Base-by-base conservation (phyloP, 2,113 vertebrate species). In the Spea multiplicata region DNA sequence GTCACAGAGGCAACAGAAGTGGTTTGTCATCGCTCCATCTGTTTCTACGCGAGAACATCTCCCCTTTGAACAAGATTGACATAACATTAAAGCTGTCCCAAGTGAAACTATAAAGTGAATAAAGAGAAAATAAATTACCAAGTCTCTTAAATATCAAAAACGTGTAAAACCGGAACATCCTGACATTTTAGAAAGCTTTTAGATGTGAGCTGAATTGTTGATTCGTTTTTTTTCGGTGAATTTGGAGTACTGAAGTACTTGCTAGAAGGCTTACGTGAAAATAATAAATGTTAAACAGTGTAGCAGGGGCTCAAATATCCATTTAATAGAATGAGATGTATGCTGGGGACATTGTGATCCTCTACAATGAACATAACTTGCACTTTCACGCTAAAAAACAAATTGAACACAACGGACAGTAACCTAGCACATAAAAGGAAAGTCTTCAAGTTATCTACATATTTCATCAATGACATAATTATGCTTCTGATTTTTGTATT, bases 61-160 rank as follows among this genome's bases (percentile, higher is more conserved):
- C 59, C 59, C 61, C 59, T 64, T 62, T 74, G n/a, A 74, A 50
- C 46, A 49, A 50, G 55, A 74, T 7, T 61, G 46, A 44, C 69
- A 48, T 62, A 50, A 50, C 46, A 17, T 65, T 14, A 65, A 65
- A 49, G 44, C 7, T 62, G 7, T 61, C 55, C 57, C 47, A 45
- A 45, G 44, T 45, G 9, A 66, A 45, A n/a, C 2, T 8, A 65
- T 65, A 65, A 17, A n/a, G 8, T 8, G 57, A 62, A 59, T 5
- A 17, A 8, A 61, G 48, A 73, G 14, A 47, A 17, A 5, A 16
- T 17, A 47, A 48, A 53, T 47, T 68, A 53, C 69, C 48, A 44
- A 9, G 3, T 44, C n/a, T 17, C 12, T 10, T 17, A 13, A n/a
- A 73, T 47, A 48, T 62, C 14, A 62, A 47, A 16, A 73, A 73